Conservation (phyloP, 1,140 invertebrate genomes). For the Ectropis grisescens region DNA sequence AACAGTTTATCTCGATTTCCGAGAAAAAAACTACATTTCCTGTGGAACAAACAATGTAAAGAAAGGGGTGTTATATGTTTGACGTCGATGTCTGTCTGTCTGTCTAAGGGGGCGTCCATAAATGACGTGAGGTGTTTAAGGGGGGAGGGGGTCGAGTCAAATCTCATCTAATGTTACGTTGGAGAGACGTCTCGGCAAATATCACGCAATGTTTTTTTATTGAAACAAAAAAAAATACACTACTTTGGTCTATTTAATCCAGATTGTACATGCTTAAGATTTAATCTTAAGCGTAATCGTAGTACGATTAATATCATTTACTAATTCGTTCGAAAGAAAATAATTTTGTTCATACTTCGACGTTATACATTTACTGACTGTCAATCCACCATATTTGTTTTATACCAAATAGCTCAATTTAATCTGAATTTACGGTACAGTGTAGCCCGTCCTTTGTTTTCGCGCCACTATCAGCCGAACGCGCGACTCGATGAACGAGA, state of each 20-base stretch:
- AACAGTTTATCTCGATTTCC: too few species aligned
- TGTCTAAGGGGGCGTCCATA: too few species aligned
- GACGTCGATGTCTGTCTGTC: too few species aligned
- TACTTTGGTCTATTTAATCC: slow-evolving; percentile 9
- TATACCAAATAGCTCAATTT: slow-evolving; percentile 8
- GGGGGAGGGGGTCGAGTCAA: too few species aligned
- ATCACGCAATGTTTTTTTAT: not conserved
- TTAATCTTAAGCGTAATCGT: slow-evolving; percentile 5
- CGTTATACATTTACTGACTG: slow-evolving; percentile 4
- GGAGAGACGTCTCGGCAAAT: too few species aligned
- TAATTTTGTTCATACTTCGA: slow-evolving; percentile 8
- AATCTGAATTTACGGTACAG: slow-evolving; percentile 9
- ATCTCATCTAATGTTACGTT: too few species aligned
- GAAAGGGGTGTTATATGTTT: too few species aligned
- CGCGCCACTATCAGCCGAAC: slow-evolving; percentile 12
- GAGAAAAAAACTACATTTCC: too few species aligned
- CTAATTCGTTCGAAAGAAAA: slow-evolving; percentile 8
- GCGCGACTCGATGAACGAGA: slow-evolving; percentile 17
- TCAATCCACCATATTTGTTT: slow-evolving; percentile 1
- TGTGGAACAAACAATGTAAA: too few species aligned
- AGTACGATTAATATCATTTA: slow-evolving; percentile 7
- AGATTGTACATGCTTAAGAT: slow-evolving; percentile 8
- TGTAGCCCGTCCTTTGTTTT: slow-evolving; percentile 8
- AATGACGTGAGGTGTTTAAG: too few species aligned
- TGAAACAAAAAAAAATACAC: slow-evolving; percentile 3